Percentiles rank a stretch among this genome's conserved stretches.
Conservation (phyloP, 2,797 vertebrate species). For the Tamandua tetradactyla region DNA sequence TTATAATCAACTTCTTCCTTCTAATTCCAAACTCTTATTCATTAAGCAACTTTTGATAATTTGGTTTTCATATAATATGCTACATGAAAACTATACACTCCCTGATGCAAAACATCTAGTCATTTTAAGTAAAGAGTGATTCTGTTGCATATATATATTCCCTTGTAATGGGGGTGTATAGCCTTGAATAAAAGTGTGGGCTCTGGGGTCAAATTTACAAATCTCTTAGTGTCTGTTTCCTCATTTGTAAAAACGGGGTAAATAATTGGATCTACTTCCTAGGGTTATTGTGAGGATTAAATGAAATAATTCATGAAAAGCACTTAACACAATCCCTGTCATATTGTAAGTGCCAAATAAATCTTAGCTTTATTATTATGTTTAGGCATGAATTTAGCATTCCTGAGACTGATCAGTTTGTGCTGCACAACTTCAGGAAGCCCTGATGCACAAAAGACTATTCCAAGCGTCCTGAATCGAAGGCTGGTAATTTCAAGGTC, state of each 20-base stretch:
- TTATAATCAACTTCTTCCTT: not conserved
- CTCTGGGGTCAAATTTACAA: slow-evolving; percentile 17
- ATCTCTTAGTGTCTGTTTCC: not conserved
- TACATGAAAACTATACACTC: slow-evolving; percentile 8
- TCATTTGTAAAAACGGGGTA: not conserved
- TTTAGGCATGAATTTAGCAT: slow-evolving; percentile 33
- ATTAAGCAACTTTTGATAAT: not conserved
- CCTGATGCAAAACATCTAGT: not conserved
- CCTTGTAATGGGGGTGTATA: not conserved
- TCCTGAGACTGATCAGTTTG: not conserved
- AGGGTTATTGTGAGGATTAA: slow-evolving; percentile 17
- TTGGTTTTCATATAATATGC: not conserved
- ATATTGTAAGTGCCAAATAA: not conserved
- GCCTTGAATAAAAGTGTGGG: not conserved
- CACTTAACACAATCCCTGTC: not conserved
- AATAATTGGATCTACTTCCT: not conserved
- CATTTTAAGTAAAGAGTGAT: not conserved
- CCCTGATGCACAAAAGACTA: not conserved
- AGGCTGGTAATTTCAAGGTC: not conserved
- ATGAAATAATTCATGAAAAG: slow-evolving; percentile 2
- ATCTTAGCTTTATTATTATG: not conserved
- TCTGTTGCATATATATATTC: not conserved
- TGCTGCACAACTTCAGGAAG: not conserved
- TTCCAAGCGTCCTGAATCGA: not conserved
- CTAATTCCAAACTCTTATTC: not conserved